phyloP scores from a whole-genome alignment of 2,888 invertebrate species.

The Arctia plantaginis region DNA sequence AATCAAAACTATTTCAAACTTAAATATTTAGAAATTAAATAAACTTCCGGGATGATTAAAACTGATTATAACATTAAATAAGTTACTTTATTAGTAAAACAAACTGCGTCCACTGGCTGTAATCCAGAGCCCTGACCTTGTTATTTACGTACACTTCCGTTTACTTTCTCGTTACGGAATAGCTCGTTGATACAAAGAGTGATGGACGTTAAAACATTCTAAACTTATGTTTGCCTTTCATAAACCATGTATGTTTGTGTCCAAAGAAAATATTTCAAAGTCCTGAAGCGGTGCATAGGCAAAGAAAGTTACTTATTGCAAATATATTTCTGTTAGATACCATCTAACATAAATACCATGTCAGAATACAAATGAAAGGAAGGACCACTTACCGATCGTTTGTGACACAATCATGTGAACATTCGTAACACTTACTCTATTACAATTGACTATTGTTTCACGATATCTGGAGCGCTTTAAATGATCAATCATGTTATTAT shows the following conservation, averaged over 20 bases:
- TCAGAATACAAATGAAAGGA: background rate
- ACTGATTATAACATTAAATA: background rate
- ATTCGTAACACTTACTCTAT: conserved; percentile 7
- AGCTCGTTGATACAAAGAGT: conserved; percentile 42
- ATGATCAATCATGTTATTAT: conserved; percentile 20
- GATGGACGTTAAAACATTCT: conserved; percentile 37
- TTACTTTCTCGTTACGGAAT: conserved; percentile 49
- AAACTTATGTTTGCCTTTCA: conserved; percentile 41
- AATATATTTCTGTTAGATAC: background rate
- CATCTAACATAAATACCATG: background rate
- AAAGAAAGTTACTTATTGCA: background rate
- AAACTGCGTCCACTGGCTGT: conserved; percentile 44
- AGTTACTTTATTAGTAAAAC: background rate
- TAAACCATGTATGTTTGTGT: conserved; percentile 34
- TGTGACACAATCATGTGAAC: background rate
- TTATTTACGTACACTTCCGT: conserved; percentile 50
- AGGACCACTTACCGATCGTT: background rate
- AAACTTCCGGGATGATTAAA: background rate
- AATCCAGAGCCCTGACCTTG: conserved; percentile 45
- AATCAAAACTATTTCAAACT: background rate
- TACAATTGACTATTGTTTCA: background rate
- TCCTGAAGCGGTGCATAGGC: conserved; percentile 5
- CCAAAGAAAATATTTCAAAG: conserved; percentile 37
- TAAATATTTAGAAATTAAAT: background rate
- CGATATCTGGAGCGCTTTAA: conserved; percentile 18